Conservation (phyloP, 2,888 invertebrate genomes). For the Drosophila phalerata region DNA sequence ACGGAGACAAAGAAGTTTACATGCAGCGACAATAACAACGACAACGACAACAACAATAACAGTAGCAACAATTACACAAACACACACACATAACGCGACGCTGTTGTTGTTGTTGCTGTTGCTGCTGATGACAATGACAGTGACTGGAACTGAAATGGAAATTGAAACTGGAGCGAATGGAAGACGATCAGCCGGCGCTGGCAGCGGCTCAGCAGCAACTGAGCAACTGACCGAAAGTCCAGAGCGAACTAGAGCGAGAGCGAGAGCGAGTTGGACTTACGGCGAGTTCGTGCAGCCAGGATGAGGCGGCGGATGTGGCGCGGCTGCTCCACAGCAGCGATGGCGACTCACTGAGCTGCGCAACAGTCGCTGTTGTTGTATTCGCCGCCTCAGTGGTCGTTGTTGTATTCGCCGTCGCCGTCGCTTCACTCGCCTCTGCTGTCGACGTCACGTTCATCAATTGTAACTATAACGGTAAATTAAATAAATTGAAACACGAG, state of each 20-base stretch:
- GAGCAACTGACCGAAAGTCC: slow-evolving; percentile 30
- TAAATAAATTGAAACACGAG: slow-evolving; percentile 77
- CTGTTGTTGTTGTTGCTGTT: slow-evolving; percentile 15
- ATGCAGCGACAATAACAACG: slow-evolving; percentile 34
- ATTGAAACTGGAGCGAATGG: slow-evolving; percentile 25
- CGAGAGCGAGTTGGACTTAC: slow-evolving; percentile 55
- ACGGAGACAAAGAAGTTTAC: slow-evolving; percentile 45
- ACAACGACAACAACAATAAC: slow-evolving; percentile 15
- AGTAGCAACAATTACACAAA: slow-evolving; percentile 10
- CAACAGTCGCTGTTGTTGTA: slow-evolving; percentile 17
- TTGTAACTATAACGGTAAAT: slow-evolving; percentile 79
- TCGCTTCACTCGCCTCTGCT: slow-evolving; percentile 18
- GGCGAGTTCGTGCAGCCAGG: slow-evolving; percentile 68
- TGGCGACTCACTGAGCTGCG: slow-evolving; percentile 47
- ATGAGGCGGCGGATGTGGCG: slow-evolving; percentile 66
- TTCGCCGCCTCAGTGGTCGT: slow-evolving; percentile 9
- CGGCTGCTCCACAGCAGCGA: slow-evolving; percentile 51
- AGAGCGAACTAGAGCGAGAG: slow-evolving; percentile 9
- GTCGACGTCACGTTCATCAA: slow-evolving; percentile 60
- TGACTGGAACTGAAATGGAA: slow-evolving; percentile 30
- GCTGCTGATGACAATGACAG: neutral
- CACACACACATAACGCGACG: slow-evolving; percentile 57
- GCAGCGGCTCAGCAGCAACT: slow-evolving; percentile 59
- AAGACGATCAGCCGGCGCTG: slow-evolving; percentile 37
- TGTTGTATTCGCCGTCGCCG: slow-evolving; percentile 26